Evolutionary conservation across 2,113 vertebrate genomes (phyloP), one percentile per base, ranked within the genome.

Genomic region (Leptosomus discolor): DNA sequence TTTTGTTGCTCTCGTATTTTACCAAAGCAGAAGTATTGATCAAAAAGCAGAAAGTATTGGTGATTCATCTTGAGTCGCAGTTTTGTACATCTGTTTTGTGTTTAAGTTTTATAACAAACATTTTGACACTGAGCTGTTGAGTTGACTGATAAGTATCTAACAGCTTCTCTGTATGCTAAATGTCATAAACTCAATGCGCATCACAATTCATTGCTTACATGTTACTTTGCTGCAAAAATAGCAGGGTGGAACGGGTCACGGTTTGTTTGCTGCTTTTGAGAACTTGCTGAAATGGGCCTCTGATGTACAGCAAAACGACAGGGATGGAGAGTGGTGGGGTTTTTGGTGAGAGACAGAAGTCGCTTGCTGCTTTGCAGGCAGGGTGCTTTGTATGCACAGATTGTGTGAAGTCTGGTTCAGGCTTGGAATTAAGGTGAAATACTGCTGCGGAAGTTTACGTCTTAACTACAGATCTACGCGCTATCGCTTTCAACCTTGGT

Each of bases 1-100:
- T 92, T 95, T 86, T 96, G 85, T 88, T 29, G 64, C 87, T 75
- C 8, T 80, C 53, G 5, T 97, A 87, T 96, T 96, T 96, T 85
- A 93, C 18, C 41, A 5, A 76, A 94, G 86, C 80, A 95, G 57
- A 61, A 73, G 34, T 96, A 96, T 90, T 71, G 94, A 96, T 94
- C 90, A 93, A 63, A 84, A 37, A 61, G 50, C 65, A 48, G 32
- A 45, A 85, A 73, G 45, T 71, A 83, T 71, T 32, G 68, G 82
- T 83, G 91, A 96, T 95, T 95, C 87, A 89, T 92, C 81, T 45
- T 6, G 22, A 79, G 91, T 56, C 9, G 7, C 61, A 16, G 57
- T 60, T 91, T 29, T 1, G 5, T 54, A 34, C 73, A 22, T 74
- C 80, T 80, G 65, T 11, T 77, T 56, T 32, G 36, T 23, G 77